Evolutionary conservation across 1,140 invertebrate species (phyloP).

Genomic region (Sitophilus oryzae): DNA sequence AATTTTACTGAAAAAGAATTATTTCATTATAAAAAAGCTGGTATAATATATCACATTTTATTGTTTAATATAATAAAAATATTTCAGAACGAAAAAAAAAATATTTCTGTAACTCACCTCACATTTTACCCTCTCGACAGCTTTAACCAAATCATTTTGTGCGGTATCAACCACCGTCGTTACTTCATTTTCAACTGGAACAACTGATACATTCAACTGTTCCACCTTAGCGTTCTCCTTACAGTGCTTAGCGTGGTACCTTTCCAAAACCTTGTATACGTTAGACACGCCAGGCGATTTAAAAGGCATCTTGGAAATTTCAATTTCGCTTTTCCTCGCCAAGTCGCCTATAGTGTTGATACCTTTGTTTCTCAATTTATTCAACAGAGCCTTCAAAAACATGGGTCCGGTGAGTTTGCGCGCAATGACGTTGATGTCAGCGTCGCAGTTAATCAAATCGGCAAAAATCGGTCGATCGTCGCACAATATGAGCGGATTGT

Average conservation of each 20-base stretch:
- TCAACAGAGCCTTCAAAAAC: constrained; percentile 18
- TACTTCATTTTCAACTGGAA: too few species aligned
- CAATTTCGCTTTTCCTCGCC: constrained; percentile 46
- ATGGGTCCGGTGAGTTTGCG: constrained; percentile 23
- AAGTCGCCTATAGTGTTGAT: constrained; percentile 49
- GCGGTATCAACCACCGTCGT: too few species aligned
- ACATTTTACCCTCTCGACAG: too few species aligned
- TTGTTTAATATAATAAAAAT: too few species aligned
- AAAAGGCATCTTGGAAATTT: constrained; percentile 48
- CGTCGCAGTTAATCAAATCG: constrained; percentile 24
- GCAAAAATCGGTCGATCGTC: constrained; percentile 28
- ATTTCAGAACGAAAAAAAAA: too few species aligned
- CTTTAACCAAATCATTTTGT: too few species aligned
- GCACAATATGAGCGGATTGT: constrained; percentile 5
- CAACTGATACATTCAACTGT: too few species aligned
- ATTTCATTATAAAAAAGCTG: too few species aligned
- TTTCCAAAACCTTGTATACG: constrained; percentile 26
- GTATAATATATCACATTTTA: too few species aligned
- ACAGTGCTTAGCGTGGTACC: constrained; percentile 17
- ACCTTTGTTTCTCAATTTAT: constrained; percentile 25
- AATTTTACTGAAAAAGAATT: too few species aligned
- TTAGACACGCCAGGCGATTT: constrained; percentile 33
- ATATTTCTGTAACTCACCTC: too few species aligned
- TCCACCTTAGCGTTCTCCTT: constrained; percentile 1
- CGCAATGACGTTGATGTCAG: constrained; percentile 24